Conservation (phyloP, 1,140 invertebrate genomes). For the Macrosteles quadrilineatus region DNA sequence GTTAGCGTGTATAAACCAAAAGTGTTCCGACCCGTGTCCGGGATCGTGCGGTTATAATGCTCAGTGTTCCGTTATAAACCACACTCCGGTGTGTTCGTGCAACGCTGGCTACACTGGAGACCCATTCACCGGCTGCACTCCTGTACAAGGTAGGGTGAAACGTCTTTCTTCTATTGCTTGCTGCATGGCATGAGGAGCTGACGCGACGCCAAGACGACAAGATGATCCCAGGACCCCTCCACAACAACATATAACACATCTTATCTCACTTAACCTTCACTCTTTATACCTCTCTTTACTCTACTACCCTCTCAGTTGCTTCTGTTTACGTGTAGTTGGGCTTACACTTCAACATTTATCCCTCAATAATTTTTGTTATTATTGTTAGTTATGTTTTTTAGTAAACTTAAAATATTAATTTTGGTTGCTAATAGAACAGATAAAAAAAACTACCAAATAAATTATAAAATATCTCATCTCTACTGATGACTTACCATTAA, state of each 20-base stretch:
- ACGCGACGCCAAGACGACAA: background rate
- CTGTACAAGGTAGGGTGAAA: conserved; percentile 37
- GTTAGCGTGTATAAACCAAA: conserved; percentile 69
- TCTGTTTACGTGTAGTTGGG: background rate
- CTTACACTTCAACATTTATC: conserved; percentile 11
- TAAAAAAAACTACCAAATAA: no score
- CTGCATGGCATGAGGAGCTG: conserved; percentile 36
- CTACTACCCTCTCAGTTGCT: conserved; percentile 10
- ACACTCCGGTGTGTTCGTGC: conserved; percentile 75
- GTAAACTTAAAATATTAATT: no score
- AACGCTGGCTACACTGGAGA: conserved; percentile 70
- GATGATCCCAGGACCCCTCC: background rate
- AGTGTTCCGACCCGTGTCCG: conserved; percentile 74
- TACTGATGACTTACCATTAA: no score
- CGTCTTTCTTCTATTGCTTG: conserved; percentile 27
- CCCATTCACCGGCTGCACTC: conserved; percentile 67
- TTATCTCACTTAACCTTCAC: conserved; percentile 10
- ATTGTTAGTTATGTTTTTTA: no score
- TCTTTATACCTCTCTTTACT: background rate
- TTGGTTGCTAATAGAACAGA: no score
- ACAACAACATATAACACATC: background rate
- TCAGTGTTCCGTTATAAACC: conserved; percentile 70
- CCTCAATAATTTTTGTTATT: no score
- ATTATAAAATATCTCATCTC: no score
- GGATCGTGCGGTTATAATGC: conserved; percentile 74